Conservation (phyloP, 2,888 invertebrate species). For the Apodemia duryi region DNA sequence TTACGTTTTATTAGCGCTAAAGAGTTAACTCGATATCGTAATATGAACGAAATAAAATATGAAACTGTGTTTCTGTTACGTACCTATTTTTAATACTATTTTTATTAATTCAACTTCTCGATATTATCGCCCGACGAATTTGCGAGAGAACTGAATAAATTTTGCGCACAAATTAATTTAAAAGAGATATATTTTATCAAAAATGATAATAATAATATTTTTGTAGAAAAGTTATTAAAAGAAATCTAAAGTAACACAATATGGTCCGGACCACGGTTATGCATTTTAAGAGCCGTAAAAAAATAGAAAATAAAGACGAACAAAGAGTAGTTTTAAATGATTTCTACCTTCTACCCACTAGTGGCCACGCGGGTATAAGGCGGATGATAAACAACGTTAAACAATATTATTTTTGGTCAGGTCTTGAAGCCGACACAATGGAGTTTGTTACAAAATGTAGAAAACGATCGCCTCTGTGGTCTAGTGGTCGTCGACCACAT, state of each 20-base stretch:
- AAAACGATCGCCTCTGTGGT: no score
- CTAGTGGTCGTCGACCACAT: no score
- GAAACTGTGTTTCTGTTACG: constrained; percentile 12
- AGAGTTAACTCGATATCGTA: neutral
- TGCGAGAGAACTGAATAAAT: constrained; percentile 20
- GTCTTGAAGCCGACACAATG: no score
- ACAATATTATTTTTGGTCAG: no score
- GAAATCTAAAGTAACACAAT: constrained; percentile 11
- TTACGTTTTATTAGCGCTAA: constrained; percentile 18
- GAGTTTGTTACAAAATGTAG: no score
- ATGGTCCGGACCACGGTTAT: constrained; percentile 20
- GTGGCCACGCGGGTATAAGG: no score
- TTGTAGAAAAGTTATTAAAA: constrained; percentile 17
- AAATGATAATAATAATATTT: constrained; percentile 20
- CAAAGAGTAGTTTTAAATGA: constrained; percentile 26
- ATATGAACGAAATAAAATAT: no score
- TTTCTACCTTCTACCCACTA: constrained; percentile 18
- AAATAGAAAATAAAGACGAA: constrained; percentile 18
- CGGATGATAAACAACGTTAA: no score
- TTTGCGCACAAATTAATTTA: constrained; percentile 20
- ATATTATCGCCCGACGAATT: constrained; percentile 20
- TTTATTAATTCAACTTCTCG: constrained; percentile 20
- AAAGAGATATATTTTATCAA: neutral
- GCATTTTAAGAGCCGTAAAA: constrained; percentile 21
- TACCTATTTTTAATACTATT: constrained; percentile 10